Conservation (phyloP, 2,888 invertebrate species). For the Ornithoptera priamus region DNA sequence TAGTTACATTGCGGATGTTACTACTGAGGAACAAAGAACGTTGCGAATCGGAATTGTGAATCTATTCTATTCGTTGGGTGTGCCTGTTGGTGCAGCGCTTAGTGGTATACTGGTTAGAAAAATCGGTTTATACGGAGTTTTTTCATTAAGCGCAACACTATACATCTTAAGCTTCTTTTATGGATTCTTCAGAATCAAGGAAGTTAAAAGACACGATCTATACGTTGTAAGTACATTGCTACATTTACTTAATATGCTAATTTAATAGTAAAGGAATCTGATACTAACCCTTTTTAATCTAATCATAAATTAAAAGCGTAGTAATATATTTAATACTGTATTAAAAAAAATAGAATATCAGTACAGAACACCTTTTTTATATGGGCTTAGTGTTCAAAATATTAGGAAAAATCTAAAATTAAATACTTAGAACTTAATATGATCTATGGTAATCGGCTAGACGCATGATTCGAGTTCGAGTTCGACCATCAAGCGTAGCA, state of each 20-base stretch:
- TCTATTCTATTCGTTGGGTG: slow-evolving; percentile 92
- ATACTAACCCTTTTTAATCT: too few species aligned
- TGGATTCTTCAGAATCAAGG: slow-evolving; percentile 85
- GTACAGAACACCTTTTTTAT: too few species aligned
- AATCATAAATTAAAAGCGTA: too few species aligned
- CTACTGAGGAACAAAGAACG: slow-evolving; percentile 90
- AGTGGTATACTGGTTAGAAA: slow-evolving; percentile 88
- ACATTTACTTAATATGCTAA: not conserved
- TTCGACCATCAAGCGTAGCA: too few species aligned
- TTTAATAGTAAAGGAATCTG: too few species aligned
- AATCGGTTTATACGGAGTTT: slow-evolving; percentile 91
- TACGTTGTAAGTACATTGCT: slow-evolving; percentile 54
- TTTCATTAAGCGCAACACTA: slow-evolving; percentile 86
- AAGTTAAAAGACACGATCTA: slow-evolving; percentile 74
- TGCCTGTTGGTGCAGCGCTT: slow-evolving; percentile 93
- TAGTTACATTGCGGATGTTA: slow-evolving; percentile 93
- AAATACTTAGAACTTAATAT: too few species aligned
- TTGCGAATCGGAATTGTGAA: slow-evolving; percentile 93
- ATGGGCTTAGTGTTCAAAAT: too few species aligned
- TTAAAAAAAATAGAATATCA: too few species aligned
- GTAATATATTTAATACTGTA: too few species aligned
- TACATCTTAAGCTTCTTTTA: slow-evolving; percentile 88
- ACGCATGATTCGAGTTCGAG: too few species aligned
- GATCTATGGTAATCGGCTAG: too few species aligned
- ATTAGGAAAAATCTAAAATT: too few species aligned